phyloP scores from a whole-genome alignment of 2,888 invertebrate genomes.

The Drosophila buzzatii region DNA sequence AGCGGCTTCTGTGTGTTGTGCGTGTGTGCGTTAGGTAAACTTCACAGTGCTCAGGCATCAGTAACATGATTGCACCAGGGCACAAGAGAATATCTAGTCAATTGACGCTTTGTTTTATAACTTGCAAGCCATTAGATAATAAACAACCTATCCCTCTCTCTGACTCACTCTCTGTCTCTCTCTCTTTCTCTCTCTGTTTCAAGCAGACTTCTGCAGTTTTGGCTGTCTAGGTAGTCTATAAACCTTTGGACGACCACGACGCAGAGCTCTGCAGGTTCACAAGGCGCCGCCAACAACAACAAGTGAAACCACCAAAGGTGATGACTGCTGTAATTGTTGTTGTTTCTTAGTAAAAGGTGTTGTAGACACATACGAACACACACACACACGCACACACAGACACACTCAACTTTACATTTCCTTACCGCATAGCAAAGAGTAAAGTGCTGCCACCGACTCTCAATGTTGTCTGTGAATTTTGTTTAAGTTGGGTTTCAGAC shows the following conservation, averaged over 20 bases:
- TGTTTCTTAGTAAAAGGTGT: slow-evolving; percentile 80
- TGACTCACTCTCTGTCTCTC: neutral
- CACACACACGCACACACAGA: slow-evolving; percentile 15
- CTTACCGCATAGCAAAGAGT: slow-evolving; percentile 57
- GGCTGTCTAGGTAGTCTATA: slow-evolving; percentile 76
- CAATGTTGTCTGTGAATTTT: slow-evolving; percentile 54
- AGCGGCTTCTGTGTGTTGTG: slow-evolving; percentile 41
- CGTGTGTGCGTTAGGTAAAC: slow-evolving; percentile 55
- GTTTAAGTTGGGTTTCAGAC: slow-evolving; percentile 52
- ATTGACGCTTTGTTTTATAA: slow-evolving; percentile 81
- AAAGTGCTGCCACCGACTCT: slow-evolving; percentile 49
- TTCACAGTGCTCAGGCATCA: slow-evolving; percentile 34
- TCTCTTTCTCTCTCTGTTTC: neutral
- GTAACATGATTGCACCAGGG: slow-evolving; percentile 52
- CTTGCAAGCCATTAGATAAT: slow-evolving; percentile 75
- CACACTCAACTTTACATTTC: slow-evolving; percentile 50
- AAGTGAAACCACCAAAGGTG: slow-evolving; percentile 78
- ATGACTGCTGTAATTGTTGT: slow-evolving; percentile 80
- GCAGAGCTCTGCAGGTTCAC: slow-evolving; percentile 68
- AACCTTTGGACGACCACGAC: slow-evolving; percentile 42
- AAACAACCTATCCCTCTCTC: slow-evolving; percentile 52
- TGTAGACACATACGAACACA: slow-evolving; percentile 56
- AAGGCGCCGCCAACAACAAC: slow-evolving; percentile 69
- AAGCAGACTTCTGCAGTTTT: slow-evolving; percentile 51
- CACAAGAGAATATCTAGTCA: slow-evolving; percentile 65